Base-by-base conservation (phyloP, 2,113 vertebrate genomes). In the Melanerpes aurifrons region DNA sequence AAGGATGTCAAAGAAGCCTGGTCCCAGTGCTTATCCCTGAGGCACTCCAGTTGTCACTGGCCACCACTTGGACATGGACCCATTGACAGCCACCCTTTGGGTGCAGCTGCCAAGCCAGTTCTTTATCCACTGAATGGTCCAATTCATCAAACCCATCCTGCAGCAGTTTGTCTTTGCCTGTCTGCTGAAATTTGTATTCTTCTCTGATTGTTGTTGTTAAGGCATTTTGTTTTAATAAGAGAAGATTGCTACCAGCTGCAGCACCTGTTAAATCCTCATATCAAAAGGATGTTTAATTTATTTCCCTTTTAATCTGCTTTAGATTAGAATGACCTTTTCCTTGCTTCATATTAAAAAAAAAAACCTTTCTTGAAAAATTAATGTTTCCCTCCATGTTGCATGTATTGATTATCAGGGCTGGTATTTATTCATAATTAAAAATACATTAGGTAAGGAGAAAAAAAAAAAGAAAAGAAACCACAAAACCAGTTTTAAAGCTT, bases 321-420 rank as follows among this genome's bases (percentile, higher is more conserved):
- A 62, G 24, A 84, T 84, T 75, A 73, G 68, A 82, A 50, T 78
- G 83, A 84, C 86, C 48, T 95, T 95, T 95, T 69, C 61, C 77
- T 85, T 84, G 53, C 62, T 86, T 95, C 66, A 8, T 72, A 50
- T 79, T 69, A 58, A 86, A 40, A 10, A 40, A 40, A 37, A 90
- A 35, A 67, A 26, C 6, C 15, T 50, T 74, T 73, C 54, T 68
- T 93, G 75, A 92, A 93, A 90, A 93, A 87, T 67, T 68, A 45
- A n/a, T 71, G 26, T 61, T 91, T 83, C 87, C 54, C 57, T 90
- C 28, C 22, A 12, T 37, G 53, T 68, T 84, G 54, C 31, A 31
- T 50, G 18, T 93, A 88, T 95, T 85, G 94, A 89, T 94, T 94
- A 84, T 81, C 56, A 70, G n/a, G 67, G 53, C 50, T 84, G 80